Evolutionary conservation across 1,140 invertebrate genomes (phyloP).

Genomic region (Ptiloglossa arizonensis): DNA sequence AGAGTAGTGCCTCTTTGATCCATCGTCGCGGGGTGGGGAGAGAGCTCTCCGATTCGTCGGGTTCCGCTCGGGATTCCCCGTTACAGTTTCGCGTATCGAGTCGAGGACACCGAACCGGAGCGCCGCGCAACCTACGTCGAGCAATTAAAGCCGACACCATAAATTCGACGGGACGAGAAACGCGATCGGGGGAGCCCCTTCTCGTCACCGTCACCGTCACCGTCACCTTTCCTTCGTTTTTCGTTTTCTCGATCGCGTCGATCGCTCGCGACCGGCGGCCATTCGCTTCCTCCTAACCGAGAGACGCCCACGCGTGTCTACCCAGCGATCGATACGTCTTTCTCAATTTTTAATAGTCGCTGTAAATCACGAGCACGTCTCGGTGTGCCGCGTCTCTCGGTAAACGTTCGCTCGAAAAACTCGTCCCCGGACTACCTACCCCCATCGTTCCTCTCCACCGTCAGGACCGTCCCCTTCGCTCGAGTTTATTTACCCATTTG

Average conservation of each 20-base stretch:
- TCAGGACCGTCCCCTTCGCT: not conserved
- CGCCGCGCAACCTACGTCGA: no score
- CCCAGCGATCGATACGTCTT: not conserved
- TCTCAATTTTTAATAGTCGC: conserved; percentile 1
- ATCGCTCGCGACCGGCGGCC: not conserved
- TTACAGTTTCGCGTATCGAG: no score
- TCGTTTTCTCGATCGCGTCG: conserved; percentile 8
- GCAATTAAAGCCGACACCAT: conserved; percentile 23
- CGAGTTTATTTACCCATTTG: not conserved
- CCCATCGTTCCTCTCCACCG: no score
- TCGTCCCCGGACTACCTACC: no score
- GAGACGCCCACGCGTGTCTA: conserved; percentile 33
- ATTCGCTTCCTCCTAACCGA: conserved; percentile 22
- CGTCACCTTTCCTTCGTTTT: no score
- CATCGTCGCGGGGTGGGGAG: no score
- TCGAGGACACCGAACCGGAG: not conserved
- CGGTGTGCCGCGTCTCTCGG: not conserved
- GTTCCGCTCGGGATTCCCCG: no score
- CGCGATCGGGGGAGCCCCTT: not conserved
- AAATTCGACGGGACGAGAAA: conserved; percentile 8
- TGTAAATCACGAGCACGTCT: conserved; percentile 35
- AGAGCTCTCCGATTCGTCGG: no score
- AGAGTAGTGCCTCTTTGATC: not conserved
- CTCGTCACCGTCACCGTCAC: no score
- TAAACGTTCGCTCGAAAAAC: conserved; percentile 7